Base-by-base conservation (phyloP, 2,888 invertebrate genomes). In the Drosophila paucipuncta region DNA sequence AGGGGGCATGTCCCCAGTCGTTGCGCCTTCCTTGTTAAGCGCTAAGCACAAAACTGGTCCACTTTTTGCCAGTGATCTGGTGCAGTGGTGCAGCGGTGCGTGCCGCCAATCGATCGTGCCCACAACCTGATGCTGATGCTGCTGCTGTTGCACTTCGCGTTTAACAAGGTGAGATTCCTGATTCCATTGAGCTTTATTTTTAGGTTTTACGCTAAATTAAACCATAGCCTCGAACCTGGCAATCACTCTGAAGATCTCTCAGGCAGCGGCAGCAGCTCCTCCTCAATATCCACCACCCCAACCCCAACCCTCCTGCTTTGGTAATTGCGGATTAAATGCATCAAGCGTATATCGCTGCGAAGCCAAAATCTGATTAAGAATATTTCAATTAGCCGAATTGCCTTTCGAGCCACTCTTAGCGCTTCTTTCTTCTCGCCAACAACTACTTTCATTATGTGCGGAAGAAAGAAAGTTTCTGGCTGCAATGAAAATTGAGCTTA, bases 1-100 rank as follows among this genome's bases (percentile, higher is more conserved):
- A 54, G 28, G 37, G 62, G 54, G 59, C 64, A 71, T 68, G 62
- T 31, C 63, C 47, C 66, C 18, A 53, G 60, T 54, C 68, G 88
- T 67, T 73, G 80, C 90, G 87, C 90, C 87, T 80, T 90, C 90
- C 87, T 88, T 88, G 87, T 88, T 88, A 88, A 88, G 87, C 84
- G 89, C 65, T 73, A 86, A 86, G 87, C 81, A 79, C 76, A 85
- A 75, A 80, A 80, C 83, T 72, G 80, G 83, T 72, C 63, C 65
- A 68, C 31, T 61, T 50, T 22, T 43, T 52, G 22, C 35, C 37
- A n/a, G 11, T 28, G 28, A 28, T 57, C 28, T 47, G 55, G 57
- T 35, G 50, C 49, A 35, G 55, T 47, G 5, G 53, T 53, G 68
- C 61, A 63, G 37, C 75, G 80, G 75, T 80, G 80, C 78, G 73